Evolutionary conservation across 2,888 invertebrate species (phyloP).

Genomic region (Latheticus oryzae): DNA sequence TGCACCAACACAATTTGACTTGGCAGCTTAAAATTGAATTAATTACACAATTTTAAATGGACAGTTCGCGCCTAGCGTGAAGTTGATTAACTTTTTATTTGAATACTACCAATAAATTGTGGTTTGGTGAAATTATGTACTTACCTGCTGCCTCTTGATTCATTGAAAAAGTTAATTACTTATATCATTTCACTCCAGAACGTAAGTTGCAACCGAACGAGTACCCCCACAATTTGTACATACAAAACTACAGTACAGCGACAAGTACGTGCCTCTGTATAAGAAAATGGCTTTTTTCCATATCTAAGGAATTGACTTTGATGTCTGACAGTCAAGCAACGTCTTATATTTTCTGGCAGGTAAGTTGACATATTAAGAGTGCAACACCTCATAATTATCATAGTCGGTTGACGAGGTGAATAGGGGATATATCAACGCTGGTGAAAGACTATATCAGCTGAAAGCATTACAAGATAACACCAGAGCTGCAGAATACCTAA

Average conservation of each 20-base stretch:
- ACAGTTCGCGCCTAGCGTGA: too few relatives aligned
- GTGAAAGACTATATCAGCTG: conserved; percentile 92
- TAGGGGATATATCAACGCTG: conserved; percentile 89
- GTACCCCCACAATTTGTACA: conserved; percentile 97
- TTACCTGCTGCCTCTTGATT: too few relatives aligned
- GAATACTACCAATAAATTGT: too few relatives aligned
- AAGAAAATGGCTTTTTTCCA: conserved; percentile 87
- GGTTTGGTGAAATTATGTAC: too few relatives aligned
- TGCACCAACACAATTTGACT: too few relatives aligned
- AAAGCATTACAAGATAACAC: conserved; percentile 94
- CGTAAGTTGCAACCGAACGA: conserved; percentile 93
- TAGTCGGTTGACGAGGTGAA: conserved; percentile 95
- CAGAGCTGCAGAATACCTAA: conserved; percentile 87
- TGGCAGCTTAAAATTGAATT: too few relatives aligned
- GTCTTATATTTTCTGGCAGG: conserved; percentile 91
- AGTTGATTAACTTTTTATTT: too few relatives aligned
- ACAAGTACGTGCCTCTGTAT: conserved; percentile 93
- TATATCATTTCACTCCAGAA: conserved; percentile 70
- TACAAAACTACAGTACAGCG: conserved; percentile 98
- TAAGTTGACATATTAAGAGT: too few relatives aligned
- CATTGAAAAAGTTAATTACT: too few relatives aligned
- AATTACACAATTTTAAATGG: too few relatives aligned
- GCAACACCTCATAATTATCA: conserved; percentile 45
- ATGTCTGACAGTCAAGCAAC: conserved; percentile 78
- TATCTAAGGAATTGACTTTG: conserved; percentile 75